phyloP scores from a whole-genome alignment of 1,140 invertebrate species.

The Drosophila rufa region DNA sequence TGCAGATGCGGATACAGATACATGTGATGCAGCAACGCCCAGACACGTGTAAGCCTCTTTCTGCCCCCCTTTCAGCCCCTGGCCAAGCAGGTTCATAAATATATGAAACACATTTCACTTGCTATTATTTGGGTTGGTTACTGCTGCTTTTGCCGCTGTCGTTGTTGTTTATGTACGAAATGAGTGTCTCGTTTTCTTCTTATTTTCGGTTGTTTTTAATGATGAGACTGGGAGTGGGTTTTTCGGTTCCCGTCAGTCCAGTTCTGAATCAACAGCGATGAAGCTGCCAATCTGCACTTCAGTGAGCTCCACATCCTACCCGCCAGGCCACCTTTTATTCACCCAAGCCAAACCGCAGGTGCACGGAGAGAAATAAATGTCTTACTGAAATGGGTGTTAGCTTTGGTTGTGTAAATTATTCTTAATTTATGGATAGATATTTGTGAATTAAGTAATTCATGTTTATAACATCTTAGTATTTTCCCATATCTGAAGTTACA shows the following conservation, averaged over 20 bases:
- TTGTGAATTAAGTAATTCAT: too few species aligned
- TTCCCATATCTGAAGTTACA: too few species aligned
- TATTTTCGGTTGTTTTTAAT: constrained; percentile 56
- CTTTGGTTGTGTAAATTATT: too few species aligned
- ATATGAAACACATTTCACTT: constrained; percentile 62
- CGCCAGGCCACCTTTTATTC: neutral
- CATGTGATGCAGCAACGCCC: constrained; percentile 29
- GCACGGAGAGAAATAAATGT: constrained; percentile 11
- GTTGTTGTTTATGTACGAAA: constrained; percentile 59
- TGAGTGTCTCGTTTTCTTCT: constrained; percentile 48
- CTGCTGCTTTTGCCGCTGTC: constrained; percentile 20
- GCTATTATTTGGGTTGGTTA: constrained; percentile 53
- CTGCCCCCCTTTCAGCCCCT: neutral
- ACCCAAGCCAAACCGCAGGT: constrained; percentile 36
- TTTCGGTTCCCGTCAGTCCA: constrained; percentile 66
- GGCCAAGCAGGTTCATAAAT: constrained; percentile 41
- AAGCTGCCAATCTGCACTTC: constrained; percentile 54
- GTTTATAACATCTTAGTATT: too few species aligned
- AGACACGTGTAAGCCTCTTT: constrained; percentile 47
- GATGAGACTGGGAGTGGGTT: constrained; percentile 65
- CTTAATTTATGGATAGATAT: too few species aligned
- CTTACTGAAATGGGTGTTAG: neutral
- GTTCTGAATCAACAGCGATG: constrained; percentile 61
- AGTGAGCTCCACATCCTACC: constrained; percentile 25
- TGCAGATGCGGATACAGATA: constrained; percentile 21